phyloP scores from a whole-genome alignment of 2,888 invertebrate species.

The Scaptomyza caliginosa region DNA sequence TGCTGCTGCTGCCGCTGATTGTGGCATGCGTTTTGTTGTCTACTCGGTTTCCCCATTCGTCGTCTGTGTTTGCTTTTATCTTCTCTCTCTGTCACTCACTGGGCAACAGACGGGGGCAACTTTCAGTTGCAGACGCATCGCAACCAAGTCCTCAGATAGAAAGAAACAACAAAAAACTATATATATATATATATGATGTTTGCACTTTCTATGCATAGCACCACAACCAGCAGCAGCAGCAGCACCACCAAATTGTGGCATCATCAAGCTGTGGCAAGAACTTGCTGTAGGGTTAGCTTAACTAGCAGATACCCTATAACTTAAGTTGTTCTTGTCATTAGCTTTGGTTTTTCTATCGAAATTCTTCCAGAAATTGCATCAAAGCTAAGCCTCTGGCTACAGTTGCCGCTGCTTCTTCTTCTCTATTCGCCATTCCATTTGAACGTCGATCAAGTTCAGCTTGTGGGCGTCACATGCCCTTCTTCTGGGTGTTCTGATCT shows the following conservation, averaged over 20 bases:
- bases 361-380: too few relatives aligned
- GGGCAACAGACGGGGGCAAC: conserved; percentile 64
- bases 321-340: not conserved
- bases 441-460: conserved; percentile 26
- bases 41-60: conserved; percentile 59
- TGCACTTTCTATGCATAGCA: conserved; percentile 69
- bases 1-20: conserved; percentile 14
- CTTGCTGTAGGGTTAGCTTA: too few relatives aligned
- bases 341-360: too few relatives aligned
- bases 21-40: conserved; percentile 48
- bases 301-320: too few relatives aligned
- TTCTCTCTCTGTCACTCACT: conserved; percentile 5
- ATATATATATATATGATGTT: too few relatives aligned
- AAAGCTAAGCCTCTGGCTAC: too few relatives aligned
- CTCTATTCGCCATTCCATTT: not conserved
- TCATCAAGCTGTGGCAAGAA: conserved; percentile 10
- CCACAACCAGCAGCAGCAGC: too few relatives aligned
- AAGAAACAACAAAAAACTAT: not conserved
- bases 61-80: conserved; percentile 55
- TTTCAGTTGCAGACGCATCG: conserved; percentile 54
- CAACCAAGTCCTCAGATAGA: conserved; percentile 57
- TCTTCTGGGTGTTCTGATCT: conserved; percentile 18
- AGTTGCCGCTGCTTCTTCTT: not conserved
- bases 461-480: conserved; percentile 26
- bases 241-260: conserved; percentile 7